Percentiles rank a stretch among this genome's conserved stretches.
Evolutionary conservation across 1,140 invertebrate species (phyloP).

Genomic region (Solenopsis invicta): DNA sequence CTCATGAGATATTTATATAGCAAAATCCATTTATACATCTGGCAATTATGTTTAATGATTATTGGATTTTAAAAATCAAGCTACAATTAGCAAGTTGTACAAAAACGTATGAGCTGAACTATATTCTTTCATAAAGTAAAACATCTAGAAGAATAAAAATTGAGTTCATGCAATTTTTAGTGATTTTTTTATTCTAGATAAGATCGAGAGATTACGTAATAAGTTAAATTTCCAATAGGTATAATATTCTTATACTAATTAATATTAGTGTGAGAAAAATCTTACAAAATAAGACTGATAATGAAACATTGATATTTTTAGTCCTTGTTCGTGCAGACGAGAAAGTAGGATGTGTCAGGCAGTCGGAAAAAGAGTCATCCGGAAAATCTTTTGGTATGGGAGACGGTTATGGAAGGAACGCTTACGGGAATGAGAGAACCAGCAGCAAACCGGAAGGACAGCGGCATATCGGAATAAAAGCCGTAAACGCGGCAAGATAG

Average conservation of each 20-base stretch:
- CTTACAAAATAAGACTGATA: background rate
- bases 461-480: constrained; percentile 24
- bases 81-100: background rate
- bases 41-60: background rate
- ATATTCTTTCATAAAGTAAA: no score
- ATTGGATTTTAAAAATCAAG: background rate
- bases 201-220: background rate
- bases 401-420: constrained; percentile 25
- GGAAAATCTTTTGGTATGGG: constrained; percentile 51
- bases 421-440: background rate
- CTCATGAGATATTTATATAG: background rate
- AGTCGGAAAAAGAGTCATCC: background rate
- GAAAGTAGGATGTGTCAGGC: constrained; percentile 7
- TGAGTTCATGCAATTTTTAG: no score
- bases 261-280: background rate
- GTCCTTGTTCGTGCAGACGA: background rate
- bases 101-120: no score
- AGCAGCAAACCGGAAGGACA: constrained; percentile 28
- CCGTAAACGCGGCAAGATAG: constrained; percentile 53
- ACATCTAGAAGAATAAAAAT: no score
- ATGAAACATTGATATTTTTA: background rate
- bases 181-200: no score
- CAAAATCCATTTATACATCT: background rate
- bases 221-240: background rate
- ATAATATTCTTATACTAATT: background rate